These are phyloP conservation scores for Labeo rohita DNA, from an alignment of 2,113 vertebrate species.

Conservation along the genomic window DNA sequence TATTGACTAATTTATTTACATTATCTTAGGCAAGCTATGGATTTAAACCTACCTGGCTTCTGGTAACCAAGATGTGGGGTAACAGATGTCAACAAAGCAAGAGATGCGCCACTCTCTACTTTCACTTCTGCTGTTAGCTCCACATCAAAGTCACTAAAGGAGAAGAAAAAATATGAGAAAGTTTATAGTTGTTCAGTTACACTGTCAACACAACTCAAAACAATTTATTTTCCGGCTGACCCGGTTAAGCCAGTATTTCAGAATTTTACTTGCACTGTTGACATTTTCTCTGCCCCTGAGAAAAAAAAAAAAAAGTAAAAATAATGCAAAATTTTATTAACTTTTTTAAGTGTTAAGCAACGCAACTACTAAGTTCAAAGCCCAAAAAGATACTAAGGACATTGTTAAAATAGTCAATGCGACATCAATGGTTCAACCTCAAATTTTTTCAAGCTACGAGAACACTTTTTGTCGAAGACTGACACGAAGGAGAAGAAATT, in stretches of 20 bases:
- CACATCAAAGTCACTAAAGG: constrained; percentile 51
- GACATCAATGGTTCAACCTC: no score
- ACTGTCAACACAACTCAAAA: background rate
- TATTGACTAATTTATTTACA: background rate
- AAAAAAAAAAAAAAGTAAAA: background rate
- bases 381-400: no score
- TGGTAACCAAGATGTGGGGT: constrained; percentile 22
- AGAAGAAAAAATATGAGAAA: background rate
- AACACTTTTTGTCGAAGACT: no score
- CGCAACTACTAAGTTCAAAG: no score
- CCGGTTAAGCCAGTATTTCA: background rate
- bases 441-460: no score
- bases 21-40: constrained; percentile 54
- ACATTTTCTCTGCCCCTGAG: background rate
- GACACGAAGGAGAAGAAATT: no score
- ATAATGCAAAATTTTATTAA: no score
- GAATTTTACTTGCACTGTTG: background rate
- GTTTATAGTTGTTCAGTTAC: background rate
- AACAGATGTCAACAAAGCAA: constrained; percentile 49
- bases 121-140: constrained; percentile 57
- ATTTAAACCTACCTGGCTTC: constrained; percentile 54
- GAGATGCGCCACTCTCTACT: constrained; percentile 39
- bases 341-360: no score
- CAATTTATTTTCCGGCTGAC: background rate
- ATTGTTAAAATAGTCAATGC: no score